Evolutionary conservation across 1,140 invertebrate genomes (phyloP), one percentile per base, ranked within the genome.

Genomic region (Polypedilum pembai): DNA sequence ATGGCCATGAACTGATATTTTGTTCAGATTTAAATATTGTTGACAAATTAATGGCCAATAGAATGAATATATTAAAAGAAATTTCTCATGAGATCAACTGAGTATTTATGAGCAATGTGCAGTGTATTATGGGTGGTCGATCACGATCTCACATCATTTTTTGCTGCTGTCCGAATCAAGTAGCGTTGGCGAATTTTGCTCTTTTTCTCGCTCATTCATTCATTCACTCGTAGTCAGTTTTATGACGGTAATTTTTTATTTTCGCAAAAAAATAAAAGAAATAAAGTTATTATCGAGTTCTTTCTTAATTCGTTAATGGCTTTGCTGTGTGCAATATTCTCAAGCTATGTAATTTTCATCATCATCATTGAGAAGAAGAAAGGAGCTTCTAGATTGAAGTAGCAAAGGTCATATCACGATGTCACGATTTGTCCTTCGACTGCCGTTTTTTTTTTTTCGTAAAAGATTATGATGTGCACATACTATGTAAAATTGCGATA

Each of bases 251-350:
- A n/a, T 56, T 56, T 56, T 15, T n/a, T n/a, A 56, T 56, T n/a
- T n/a, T 56, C 45, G 45, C 45, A n/a, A 56, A 33, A n/a, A 33
- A 33, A 33, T 33, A 33, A 33, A 33, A 56, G 45, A 56, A 56
- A 56, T 56, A 56, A 56, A 56, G 45, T 56, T 56, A 56, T 56
- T 56, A 56, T 56, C 45, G 45, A 15, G 45, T 56, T 56, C 45
- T n/a, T 12, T 56, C 45, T n/a, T 56, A 56, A 56, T 56, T 56
- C 45, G 8, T 56, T 56, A 56, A 56, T 56, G 45, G 3, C 15
- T n/a, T n/a, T 56, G n/a, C 24, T n/a, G 45, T n/a, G 12, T 56
- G 45, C 45, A 56, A 56, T 56, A 56, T 56, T n/a, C 15, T 56
- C n/a, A 56, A 56, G 45, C 12, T 12, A 12, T 56, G 45, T 56